Base-by-base conservation (phyloP, 2,113 vertebrate genomes). In the Nibea albiflora region DNA sequence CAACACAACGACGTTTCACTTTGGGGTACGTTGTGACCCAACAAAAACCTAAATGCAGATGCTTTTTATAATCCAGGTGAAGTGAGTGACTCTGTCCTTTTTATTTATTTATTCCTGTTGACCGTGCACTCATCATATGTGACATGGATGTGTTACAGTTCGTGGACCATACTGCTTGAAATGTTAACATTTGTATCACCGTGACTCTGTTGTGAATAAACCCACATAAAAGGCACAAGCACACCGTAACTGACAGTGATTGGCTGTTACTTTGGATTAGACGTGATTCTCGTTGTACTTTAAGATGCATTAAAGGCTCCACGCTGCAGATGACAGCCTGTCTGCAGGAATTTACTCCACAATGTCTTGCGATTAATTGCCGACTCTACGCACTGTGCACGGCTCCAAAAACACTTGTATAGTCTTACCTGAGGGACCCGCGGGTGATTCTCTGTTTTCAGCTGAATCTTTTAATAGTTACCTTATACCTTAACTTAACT, bases 401-500 rank as follows among this genome's bases (percentile, higher is more conserved):
- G 0, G 26, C 56, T 68, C 4, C 49, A 39, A 4, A 26, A 4
- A 26, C 17, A 44, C 26, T 26, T 20, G 24, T 11, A 31, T 26
- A 35, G 54, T 52, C 20, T 28, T 16, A 8, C 1, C 11, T 15
- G 14, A 67, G 14, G 16, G 12, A n/a, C 6, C 35, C 35, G 35
- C n/a, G 14, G 15, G 44, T 2, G 22, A 47, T 26, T 61, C 54
- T 63, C 35, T 28, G 26, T 26, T 67, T 67, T 60, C 15, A 76
- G 22, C 22, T 12, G 2, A 69, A 39, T 46, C 66, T 72, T 60
- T 58, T 31, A 75, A 64, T 80, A 70, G 58, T 52, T 22, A 5
- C 9, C 47, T 24, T 62, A 1, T 39, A 39, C 28, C 42, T n/a
- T n/a, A n/a, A 9, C 66, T 61, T 68, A 50, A 77, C 67, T 85